Percentiles rank a stretch among this genome's conserved stretches.
Conservation (phyloP, 2,113 vertebrate species). For the Cisticola juncidis region DNA sequence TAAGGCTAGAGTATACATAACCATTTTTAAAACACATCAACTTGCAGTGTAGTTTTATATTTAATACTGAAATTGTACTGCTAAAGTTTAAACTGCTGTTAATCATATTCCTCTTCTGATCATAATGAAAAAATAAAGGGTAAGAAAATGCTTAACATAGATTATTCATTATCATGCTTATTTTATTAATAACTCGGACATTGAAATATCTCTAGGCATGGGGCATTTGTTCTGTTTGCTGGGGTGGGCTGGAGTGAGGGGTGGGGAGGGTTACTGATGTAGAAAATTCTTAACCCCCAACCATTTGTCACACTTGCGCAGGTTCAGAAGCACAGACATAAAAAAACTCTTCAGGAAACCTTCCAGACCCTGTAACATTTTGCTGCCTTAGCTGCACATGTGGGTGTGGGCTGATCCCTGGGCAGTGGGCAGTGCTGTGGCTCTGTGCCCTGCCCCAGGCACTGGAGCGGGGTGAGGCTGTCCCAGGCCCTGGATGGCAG, state of each 20-base stretch:
- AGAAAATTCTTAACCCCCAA: not conserved
- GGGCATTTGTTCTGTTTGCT: not conserved
- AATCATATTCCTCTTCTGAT: constrained; percentile 71
- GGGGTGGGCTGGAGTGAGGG: not conserved
- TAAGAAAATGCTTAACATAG: constrained; percentile 70
- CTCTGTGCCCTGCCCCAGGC: not conserved
- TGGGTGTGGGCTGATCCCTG: not conserved
- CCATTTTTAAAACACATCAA: constrained; percentile 70
- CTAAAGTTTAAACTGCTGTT: constrained; percentile 69
- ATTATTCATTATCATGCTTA: constrained; percentile 67
- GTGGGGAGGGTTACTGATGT: not conserved
- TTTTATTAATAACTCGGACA: constrained; percentile 55
- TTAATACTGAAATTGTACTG: constrained; percentile 72
- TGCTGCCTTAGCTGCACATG: fast-evolving
- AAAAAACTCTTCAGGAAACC: not conserved
- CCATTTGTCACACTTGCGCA: not conserved
- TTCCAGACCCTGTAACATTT: fast-evolving
- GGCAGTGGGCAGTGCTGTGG: not conserved
- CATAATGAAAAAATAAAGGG: constrained; percentile 72
- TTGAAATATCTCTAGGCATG: not conserved
- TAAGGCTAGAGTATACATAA: constrained; percentile 67
- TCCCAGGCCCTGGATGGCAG: not conserved
- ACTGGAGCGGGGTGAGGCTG: too few species aligned
- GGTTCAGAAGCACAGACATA: not conserved
- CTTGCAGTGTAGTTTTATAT: constrained; percentile 72